phyloP scores from a whole-genome alignment of 1,140 invertebrate genomes.

The honey bee (Apis mellifera) region DNA sequence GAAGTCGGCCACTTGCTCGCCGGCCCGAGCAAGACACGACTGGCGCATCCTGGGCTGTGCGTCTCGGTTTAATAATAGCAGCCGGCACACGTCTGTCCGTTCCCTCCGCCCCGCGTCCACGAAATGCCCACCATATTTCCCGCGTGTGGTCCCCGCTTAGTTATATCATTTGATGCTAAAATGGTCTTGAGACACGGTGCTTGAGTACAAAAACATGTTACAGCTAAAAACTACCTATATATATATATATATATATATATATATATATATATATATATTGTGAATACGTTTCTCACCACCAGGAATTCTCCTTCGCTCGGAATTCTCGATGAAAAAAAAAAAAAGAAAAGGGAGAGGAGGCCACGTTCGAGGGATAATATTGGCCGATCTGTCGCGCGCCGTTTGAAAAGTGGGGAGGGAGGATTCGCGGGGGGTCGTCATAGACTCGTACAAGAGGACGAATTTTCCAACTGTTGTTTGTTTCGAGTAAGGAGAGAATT shows the following conservation, averaged over 20 bases:
- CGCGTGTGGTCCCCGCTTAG: constrained; percentile 62
- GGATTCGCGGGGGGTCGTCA: too few relatives aligned
- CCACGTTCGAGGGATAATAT: neutral
- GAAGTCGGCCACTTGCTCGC: constrained; percentile 30
- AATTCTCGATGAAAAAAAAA: too few relatives aligned
- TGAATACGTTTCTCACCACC: too few relatives aligned
- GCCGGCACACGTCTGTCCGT: constrained; percentile 38
- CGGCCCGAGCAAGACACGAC: constrained; percentile 18
- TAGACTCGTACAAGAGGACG: too few relatives aligned
- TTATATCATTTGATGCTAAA: constrained; percentile 69
- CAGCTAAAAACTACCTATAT: constrained; percentile 57
- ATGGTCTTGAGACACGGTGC: constrained; percentile 63
- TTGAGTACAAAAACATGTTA: constrained; percentile 66
- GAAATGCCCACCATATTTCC: constrained; percentile 64
- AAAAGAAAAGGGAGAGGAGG: neutral
- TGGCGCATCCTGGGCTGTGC: neutral
- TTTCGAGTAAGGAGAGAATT: too few relatives aligned
- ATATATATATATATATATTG: too few relatives aligned
- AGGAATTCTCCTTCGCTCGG: neutral
- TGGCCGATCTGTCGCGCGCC: too few relatives aligned
- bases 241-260: constrained; percentile 38
- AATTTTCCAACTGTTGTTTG: too few relatives aligned
- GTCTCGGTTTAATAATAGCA: constrained; percentile 66
- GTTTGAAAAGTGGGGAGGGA: too few relatives aligned
- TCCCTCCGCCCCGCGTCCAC: constrained; percentile 22